Conservation (phyloP, 2,797 vertebrate species). For the Allobates femoralis region DNA sequence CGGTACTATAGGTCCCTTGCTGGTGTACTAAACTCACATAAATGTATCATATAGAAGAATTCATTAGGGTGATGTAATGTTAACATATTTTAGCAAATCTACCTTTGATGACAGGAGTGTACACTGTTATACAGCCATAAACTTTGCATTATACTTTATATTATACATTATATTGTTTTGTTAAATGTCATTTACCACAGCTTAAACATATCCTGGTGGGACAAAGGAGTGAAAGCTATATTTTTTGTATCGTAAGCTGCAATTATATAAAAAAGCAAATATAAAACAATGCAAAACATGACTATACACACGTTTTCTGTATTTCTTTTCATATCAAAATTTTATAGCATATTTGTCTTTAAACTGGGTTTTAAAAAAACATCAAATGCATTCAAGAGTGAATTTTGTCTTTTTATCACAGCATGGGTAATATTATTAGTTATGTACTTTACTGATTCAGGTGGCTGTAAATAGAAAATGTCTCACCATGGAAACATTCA, state of each 20-base stretch:
- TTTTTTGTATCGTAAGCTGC: not conserved
- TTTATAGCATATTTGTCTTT: not conserved
- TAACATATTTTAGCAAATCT: too few relatives aligned
- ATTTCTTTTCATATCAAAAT: not conserved
- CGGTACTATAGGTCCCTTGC: too few relatives aligned
- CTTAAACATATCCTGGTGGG: too few relatives aligned
- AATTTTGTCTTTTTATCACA: constrained; percentile 31
- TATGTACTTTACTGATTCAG: constrained; percentile 23
- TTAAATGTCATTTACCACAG: too few relatives aligned
- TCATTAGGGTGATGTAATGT: too few relatives aligned
- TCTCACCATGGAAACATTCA: constrained; percentile 38
- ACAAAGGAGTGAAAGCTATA: too few relatives aligned
- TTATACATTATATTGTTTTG: too few relatives aligned
- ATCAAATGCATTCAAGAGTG: not conserved
- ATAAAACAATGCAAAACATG: not conserved
- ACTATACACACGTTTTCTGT: not conserved
- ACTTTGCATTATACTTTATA: too few relatives aligned
- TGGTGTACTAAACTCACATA: too few relatives aligned
- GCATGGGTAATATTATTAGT: constrained; percentile 23
- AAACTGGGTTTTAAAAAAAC: not conserved
- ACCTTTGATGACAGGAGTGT: too few relatives aligned
- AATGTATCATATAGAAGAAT: too few relatives aligned
- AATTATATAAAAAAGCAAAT: not conserved
- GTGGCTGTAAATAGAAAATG: constrained; percentile 33
- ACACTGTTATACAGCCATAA: too few relatives aligned